These are phyloP conservation scores for Poeciliopsis gracilis DNA, from an alignment of 2,797 vertebrate genomes.

Conservation along the genomic window DNA sequence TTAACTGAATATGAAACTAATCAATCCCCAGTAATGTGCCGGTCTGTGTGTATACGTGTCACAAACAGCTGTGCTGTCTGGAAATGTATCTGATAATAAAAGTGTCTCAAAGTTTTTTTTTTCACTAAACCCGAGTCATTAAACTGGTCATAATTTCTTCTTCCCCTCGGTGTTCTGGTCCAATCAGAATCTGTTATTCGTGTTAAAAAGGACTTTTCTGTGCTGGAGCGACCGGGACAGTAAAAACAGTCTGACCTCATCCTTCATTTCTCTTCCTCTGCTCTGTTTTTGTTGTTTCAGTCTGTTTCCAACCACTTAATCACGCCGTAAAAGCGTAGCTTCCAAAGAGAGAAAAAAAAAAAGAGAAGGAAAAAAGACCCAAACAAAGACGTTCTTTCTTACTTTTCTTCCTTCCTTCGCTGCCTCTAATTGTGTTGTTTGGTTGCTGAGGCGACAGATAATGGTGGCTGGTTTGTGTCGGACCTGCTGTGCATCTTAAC, in stretches of 20 bases:
- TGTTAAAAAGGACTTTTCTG: constrained; percentile 47
- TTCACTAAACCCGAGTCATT: constrained; percentile 17
- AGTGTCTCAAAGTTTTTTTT: constrained; percentile 15
- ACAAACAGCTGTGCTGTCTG: constrained; percentile 80
- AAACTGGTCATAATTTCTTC: neutral
- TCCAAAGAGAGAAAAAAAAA: constrained; percentile 1
- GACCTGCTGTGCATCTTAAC: constrained; percentile 72
- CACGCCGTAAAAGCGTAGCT: constrained; percentile 36
- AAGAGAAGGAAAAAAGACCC: neutral
- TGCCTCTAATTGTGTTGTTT: constrained; percentile 52
- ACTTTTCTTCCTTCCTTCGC: constrained; percentile 39
- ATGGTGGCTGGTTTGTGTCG: constrained; percentile 59
- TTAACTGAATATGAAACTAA: constrained; percentile 51
- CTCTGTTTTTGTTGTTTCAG: constrained; percentile 68
- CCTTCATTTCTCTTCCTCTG: constrained; percentile 37
- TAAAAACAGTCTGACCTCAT: constrained; percentile 63
- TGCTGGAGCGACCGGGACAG: constrained; percentile 38
- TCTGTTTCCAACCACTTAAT: constrained; percentile 67
- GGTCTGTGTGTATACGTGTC: constrained; percentile 37
- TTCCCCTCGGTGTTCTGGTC: neutral
- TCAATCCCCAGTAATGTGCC: constrained; percentile 36
- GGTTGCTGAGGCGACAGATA: constrained; percentile 56
- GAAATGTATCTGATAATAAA: constrained; percentile 72
- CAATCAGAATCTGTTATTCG: constrained; percentile 33
- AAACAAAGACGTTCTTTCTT: constrained; percentile 60